Percentiles rank a stretch among this genome's conserved stretches.
Evolutionary conservation across 2,888 invertebrate species (phyloP).

Genomic region (Acanthosepion lycidas): DNA sequence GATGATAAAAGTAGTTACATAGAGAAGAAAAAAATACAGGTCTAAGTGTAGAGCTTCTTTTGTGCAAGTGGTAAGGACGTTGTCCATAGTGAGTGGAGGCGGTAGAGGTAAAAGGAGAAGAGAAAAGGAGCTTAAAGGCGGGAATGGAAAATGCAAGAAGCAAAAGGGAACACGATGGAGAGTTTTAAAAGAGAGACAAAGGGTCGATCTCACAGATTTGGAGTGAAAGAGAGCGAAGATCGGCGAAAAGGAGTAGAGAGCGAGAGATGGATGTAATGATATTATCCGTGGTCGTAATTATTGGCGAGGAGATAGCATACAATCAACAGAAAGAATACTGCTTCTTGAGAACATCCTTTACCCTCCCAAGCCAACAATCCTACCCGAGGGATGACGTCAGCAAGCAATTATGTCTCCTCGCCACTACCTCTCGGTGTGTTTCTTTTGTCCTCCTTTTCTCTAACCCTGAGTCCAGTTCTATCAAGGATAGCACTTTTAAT

Average conservation of each 20-base stretch:
- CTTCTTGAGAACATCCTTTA: background rate
- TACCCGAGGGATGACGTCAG: conserved; percentile 13
- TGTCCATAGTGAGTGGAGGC: background rate
- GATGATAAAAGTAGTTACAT: background rate
- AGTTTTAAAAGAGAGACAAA: conserved; percentile 33
- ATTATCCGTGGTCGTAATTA: conserved; percentile 33
- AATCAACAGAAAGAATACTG: background rate
- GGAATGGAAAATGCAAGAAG: background rate
- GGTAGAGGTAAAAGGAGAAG: background rate
- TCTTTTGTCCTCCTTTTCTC: background rate
- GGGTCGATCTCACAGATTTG: conserved; percentile 33
- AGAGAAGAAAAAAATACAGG: background rate
- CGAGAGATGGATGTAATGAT: conserved; percentile 8
- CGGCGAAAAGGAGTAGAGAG: background rate
- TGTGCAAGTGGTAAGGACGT: background rate
- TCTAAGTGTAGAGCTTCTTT: background rate
- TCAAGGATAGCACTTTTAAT: conserved; percentile 33
- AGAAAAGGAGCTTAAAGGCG: background rate
- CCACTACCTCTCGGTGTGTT: background rate
- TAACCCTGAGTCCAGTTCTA: conserved; percentile 33
- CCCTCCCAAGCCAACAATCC: background rate
- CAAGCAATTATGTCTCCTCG: conserved; percentile 8
- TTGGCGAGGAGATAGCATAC: conserved; percentile 33
- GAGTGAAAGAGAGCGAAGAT: background rate
- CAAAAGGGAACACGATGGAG: background rate